Evolutionary conservation across 2,888 invertebrate genomes (phyloP), one percentile per base, ranked within the genome.

Genomic region (Acronicta aceris): DNA sequence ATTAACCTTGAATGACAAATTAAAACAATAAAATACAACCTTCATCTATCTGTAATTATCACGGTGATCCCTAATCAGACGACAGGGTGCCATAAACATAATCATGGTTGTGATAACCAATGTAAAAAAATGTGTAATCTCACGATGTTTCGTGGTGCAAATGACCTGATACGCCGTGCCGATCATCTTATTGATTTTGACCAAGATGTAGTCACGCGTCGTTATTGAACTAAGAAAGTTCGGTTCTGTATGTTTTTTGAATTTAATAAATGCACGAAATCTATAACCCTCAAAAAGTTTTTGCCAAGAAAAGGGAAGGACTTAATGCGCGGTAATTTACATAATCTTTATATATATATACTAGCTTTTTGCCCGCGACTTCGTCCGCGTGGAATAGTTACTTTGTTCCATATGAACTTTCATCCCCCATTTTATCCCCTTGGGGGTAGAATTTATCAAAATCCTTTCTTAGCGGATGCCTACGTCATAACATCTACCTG

Each of bases 111-210:
- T 58, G 63, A 63, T 66, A 59, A 71, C 68, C 33, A 25, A 61
- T 38, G 48, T 42, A 56, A 67, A 73, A 58, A 67, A 64, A 56
- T 57, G 30, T 50, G 36, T 62, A 65, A 41, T 38, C 61, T 72
- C 83, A 83, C 83, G 83, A 81, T 46, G 40, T n/a, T 16, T 75
- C 81, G 79, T 84, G 84, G 74, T 59, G 55, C 66, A 48, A 51
- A 64, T 73, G 83, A 79, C 84, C 84, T 74, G 79, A 73, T 61
- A 69, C 76, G 83, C 78, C 78, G 62, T 15, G 51, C 36, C 65
- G 70, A 77, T 76, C 72, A 64, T 50, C 59, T 43, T 76, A 82
- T 82, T 75, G 79, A 75, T 81, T 82, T 75, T 78, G 70, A 63
- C 58, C 63, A 63, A 69, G 27, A 59, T 56, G 38, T 48, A 48